A percentile compares a stretch with the other conserved stretches of the same genome.
These are phyloP conservation scores for Peromyscus leucopus DNA, from an alignment of 2,113 vertebrate species.

Conservation along the genomic window DNA sequence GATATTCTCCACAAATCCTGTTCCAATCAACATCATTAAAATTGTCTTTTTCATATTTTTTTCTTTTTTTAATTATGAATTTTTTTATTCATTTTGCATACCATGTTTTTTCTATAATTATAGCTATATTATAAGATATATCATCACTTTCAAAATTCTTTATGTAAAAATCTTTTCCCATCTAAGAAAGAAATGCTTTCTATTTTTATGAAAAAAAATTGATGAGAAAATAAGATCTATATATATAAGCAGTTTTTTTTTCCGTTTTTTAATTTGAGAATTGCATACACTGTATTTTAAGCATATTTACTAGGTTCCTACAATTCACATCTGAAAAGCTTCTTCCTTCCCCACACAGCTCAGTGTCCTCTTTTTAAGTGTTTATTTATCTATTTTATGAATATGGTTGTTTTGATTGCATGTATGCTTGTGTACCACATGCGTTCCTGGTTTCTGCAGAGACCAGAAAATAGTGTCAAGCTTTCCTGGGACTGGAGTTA, in stretches of 20 bases:
- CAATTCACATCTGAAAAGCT: too few species aligned
- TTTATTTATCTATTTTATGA: background rate
- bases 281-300: background rate
- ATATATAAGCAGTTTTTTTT: background rate
- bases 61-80: too few species aligned
- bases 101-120: background rate
- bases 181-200: conserved; percentile 13
- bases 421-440: background rate
- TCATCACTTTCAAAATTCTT: background rate
- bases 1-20: background rate
- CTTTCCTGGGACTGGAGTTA: background rate
- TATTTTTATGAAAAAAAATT: background rate
- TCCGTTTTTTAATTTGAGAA: background rate
- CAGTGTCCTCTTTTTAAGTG: background rate
- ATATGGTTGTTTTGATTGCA: background rate
- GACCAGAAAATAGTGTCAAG: background rate
- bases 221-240: background rate
- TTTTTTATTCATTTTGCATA: too few species aligned
- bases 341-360: background rate
- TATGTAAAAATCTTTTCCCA: background rate
- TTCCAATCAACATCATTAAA: background rate
- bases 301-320: background rate
- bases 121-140: background rate
- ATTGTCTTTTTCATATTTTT: too few species aligned
- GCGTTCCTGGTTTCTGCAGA: background rate